Percentiles rank a stretch among this genome's conserved stretches.
Conservation (phyloP, 1,140 invertebrate genomes). For the Argopecten irradians region DNA sequence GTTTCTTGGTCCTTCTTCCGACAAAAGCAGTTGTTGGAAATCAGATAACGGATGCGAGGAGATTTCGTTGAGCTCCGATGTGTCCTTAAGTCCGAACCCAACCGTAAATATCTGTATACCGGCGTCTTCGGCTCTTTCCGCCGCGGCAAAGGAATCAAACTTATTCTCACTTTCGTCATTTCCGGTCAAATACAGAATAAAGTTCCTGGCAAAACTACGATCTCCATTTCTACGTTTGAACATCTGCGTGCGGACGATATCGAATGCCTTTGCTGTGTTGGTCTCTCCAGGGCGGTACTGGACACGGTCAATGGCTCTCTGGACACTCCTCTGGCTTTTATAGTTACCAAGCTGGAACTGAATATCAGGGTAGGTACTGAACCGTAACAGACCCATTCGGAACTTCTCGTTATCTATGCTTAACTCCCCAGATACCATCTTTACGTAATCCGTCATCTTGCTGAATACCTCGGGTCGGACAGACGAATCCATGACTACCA, state of each 20-base stretch:
- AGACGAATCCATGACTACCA: constrained; percentile 71
- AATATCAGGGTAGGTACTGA: constrained; percentile 53
- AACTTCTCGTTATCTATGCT: constrained; percentile 64
- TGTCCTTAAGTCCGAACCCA: constrained; percentile 62
- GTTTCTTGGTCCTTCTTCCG: background rate
- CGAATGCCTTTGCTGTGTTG: constrained; percentile 64
- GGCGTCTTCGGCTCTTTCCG: constrained; percentile 58
- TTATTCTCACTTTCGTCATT: constrained; percentile 59
- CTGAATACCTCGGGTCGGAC: constrained; percentile 57
- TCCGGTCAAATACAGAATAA: constrained; percentile 67
- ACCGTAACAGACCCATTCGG: constrained; percentile 67
- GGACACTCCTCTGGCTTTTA: constrained; percentile 49
- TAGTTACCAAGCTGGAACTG: constrained; percentile 71
- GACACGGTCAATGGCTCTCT: constrained; percentile 50
- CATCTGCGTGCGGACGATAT: constrained; percentile 64
- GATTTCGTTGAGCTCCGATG: constrained; percentile 60
- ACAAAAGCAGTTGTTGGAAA: constrained; percentile 29
- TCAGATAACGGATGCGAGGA: constrained; percentile 59
- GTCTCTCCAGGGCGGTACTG: constrained; percentile 52
- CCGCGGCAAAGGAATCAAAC: constrained; percentile 51
- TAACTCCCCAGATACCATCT: constrained; percentile 53
- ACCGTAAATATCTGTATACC: constrained; percentile 64
- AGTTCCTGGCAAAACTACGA: constrained; percentile 66
- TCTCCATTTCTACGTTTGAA: constrained; percentile 67
- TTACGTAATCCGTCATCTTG: constrained; percentile 66